Evolutionary conservation across 2,888 invertebrate genomes (phyloP).

Genomic region (Trypoxylon attenuatum): DNA sequence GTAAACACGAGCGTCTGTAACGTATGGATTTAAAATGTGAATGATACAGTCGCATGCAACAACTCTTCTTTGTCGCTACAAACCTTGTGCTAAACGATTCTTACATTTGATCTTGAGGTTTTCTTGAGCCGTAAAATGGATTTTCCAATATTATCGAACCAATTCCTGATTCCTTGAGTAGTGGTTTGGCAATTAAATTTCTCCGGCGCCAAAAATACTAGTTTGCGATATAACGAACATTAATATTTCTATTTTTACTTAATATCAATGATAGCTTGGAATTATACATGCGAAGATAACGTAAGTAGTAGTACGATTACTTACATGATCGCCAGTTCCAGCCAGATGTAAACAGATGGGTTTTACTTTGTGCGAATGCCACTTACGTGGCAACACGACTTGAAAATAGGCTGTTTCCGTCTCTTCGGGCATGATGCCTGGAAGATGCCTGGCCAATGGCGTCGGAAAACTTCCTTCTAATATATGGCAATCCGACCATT

Average conservation of each 20-base stretch:
- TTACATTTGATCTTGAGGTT: conserved; percentile 91
- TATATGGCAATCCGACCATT: conserved; percentile 82
- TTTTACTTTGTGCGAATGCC: conserved; percentile 81
- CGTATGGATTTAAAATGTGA: not conserved
- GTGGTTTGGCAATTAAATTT: conserved; percentile 91
- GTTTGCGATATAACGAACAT: not conserved
- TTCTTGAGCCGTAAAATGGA: conserved; percentile 94
- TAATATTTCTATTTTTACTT: not conserved
- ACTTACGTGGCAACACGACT: conserved; percentile 87
- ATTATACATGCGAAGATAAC: conserved; percentile 52
- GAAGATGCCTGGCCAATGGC: conserved; percentile 88
- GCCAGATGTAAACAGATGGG: conserved; percentile 96
- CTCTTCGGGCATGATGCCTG: conserved; percentile 90
- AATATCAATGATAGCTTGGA: not conserved
- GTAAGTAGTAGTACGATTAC: conserved; percentile 54
- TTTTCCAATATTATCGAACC: conserved; percentile 97
- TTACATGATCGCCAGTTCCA: conserved; percentile 98
- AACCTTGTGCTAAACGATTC: conserved; percentile 61
- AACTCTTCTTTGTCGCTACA: conserved; percentile 26
- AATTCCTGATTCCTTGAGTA: conserved; percentile 91
- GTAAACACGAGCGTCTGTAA: conserved; percentile 89
- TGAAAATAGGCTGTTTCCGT: conserved; percentile 90
- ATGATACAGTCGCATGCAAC: not conserved
- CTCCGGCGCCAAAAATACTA: conserved; percentile 95
- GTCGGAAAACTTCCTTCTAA: conserved; percentile 92